Percentiles rank a stretch among this genome's conserved stretches.
These are phyloP conservation scores for Nanorana parkeri DNA, from an alignment of 2,113 vertebrate species.

Conservation along the genomic window DNA sequence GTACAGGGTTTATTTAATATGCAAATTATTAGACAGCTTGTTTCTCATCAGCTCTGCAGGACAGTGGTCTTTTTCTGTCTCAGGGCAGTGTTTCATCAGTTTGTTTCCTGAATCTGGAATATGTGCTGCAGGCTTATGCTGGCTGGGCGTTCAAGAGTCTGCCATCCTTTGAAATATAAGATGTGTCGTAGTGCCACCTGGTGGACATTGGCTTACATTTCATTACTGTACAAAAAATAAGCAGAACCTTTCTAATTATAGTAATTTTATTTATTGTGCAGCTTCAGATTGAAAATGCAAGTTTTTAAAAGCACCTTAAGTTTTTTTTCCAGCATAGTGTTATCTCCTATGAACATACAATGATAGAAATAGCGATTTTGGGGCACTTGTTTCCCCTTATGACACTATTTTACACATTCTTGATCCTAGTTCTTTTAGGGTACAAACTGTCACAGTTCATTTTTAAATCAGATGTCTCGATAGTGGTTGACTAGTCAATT, in stretches of 20 bases:
- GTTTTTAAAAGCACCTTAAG: no score
- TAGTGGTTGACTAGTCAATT: no score
- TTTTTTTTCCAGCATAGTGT: no score
- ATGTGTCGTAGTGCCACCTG: slow-evolving; percentile 30
- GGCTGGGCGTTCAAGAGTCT: not conserved
- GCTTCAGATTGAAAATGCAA: no score
- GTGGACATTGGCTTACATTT: not conserved
- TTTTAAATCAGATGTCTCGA: no score
- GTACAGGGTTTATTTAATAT: slow-evolving; percentile 36
- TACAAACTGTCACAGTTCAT: no score
- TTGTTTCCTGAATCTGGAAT: not conserved
- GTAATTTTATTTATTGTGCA: no score
- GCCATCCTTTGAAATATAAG: not conserved
- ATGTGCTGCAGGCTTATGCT: slow-evolving; percentile 23
- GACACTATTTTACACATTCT: no score
- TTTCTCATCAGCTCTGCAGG: slow-evolving; percentile 27
- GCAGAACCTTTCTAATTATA: not conserved
- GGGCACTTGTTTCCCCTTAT: no score
- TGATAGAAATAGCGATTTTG: no score
- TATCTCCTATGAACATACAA: no score
- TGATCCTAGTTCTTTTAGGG: no score
- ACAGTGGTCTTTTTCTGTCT: not conserved
- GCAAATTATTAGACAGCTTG: slow-evolving; percentile 34
- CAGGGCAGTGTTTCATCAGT: not conserved
- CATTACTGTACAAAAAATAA: not conserved